phyloP scores from a whole-genome alignment of 2,113 vertebrate genomes.

The Podarcis cretensis region DNA sequence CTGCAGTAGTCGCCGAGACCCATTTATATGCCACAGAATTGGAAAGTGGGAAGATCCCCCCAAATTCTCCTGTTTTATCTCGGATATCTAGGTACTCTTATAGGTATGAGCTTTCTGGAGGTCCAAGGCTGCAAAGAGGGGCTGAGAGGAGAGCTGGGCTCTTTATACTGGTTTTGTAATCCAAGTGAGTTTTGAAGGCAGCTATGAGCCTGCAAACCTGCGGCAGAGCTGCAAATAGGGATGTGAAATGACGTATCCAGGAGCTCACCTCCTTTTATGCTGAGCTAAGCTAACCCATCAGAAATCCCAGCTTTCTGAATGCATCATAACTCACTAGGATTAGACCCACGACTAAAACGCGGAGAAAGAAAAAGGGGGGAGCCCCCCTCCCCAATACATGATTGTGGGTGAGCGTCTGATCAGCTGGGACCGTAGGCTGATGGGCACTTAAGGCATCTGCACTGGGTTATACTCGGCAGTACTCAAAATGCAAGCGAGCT shows the following conservation, averaged over 20 bases:
- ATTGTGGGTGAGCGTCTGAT: neutral
- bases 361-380: neutral
- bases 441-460: neutral
- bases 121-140: neutral
- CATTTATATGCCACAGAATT: neutral
- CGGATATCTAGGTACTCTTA: neutral
- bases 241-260: neutral
- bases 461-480: too few species aligned
- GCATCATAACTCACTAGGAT: neutral
- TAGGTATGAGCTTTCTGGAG: too few species aligned
- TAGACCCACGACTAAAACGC: neutral
- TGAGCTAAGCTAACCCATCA: neutral
- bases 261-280: neutral
- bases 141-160: neutral
- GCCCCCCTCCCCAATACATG: too few species aligned
- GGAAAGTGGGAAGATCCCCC: neutral
- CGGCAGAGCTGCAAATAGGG: neutral
- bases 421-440: neutral
- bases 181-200: neutral
- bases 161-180: neutral
- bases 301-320: neutral
- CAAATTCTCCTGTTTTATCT: neutral
- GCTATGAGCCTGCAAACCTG: neutral
- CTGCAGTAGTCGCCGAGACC: neutral
- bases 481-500: too few species aligned